Evolutionary conservation across 1,140 invertebrate species (phyloP).

Genomic region (Idris sp.): DNA sequence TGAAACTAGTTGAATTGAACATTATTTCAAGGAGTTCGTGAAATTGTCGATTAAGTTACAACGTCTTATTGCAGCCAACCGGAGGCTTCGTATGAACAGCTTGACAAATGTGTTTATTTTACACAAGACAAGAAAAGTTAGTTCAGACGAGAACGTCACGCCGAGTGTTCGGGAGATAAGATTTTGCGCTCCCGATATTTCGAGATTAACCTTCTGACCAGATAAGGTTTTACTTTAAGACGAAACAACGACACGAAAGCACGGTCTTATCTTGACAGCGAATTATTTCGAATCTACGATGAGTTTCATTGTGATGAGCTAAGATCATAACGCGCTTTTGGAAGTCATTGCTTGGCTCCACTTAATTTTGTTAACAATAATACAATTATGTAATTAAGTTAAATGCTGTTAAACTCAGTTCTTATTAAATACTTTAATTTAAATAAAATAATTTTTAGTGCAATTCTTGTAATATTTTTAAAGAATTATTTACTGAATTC

Average conservation of each 20-base stretch:
- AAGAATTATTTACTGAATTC: too few species aligned
- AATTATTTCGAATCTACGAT: slow-evolving; percentile 40
- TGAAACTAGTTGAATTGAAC: too few species aligned
- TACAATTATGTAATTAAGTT: too few species aligned
- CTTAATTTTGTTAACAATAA: too few species aligned
- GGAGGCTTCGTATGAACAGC: slow-evolving; percentile 13
- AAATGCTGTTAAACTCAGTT: too few species aligned
- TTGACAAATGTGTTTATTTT: slow-evolving; percentile 38
- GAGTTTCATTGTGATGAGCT: slow-evolving; percentile 26
- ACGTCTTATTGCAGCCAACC: slow-evolving; percentile 4
- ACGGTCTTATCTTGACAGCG: slow-evolving; percentile 31
- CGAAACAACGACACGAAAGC: slow-evolving; percentile 37
- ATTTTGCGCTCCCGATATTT: slow-evolving; percentile 65
- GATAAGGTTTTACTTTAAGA: slow-evolving; percentile 61
- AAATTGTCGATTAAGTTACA: slow-evolving; percentile 23
- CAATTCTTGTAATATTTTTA: too few species aligned
- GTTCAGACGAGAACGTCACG: slow-evolving; percentile 52
- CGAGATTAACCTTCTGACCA: slow-evolving; percentile 68
- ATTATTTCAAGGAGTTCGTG: background rate
- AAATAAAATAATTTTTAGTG: too few species aligned
- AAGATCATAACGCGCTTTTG: slow-evolving; percentile 19
- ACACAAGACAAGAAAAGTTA: slow-evolving; percentile 57
- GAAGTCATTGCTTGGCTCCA: background rate
- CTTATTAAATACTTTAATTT: too few species aligned
- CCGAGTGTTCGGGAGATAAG: slow-evolving; percentile 64